Evolutionary conservation across 2,113 vertebrate species (phyloP).

Genomic region (Helogale parvula): DNA sequence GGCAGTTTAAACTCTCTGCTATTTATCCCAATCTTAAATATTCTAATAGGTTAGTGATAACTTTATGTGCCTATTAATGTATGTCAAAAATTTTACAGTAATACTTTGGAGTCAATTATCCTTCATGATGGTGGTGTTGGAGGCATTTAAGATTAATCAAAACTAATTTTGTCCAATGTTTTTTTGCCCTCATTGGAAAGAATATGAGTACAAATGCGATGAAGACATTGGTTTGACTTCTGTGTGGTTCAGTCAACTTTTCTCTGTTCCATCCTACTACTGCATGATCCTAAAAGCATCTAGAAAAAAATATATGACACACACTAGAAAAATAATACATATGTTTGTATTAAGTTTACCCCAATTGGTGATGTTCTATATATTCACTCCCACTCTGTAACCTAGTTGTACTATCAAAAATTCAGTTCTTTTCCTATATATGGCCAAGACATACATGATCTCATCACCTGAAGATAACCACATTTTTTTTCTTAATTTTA

Average conservation of each 20-base stretch:
- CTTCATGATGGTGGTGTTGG: not conserved
- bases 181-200: not conserved
- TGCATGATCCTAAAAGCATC: not conserved
- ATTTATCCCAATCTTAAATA: not conserved
- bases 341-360: not conserved
- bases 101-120: not conserved
- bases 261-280: not conserved
- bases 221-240: not conserved
- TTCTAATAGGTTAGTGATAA: not conserved
- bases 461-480: not conserved
- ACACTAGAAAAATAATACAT: not conserved
- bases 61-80: not conserved
- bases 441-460: not conserved
- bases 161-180: not conserved
- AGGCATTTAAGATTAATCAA: not conserved
- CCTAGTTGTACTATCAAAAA: not conserved
- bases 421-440: not conserved
- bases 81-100: not conserved
- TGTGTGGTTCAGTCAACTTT: not conserved
- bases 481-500: not conserved
- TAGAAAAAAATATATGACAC: not conserved
- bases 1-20: not conserved
- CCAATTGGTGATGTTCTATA: not conserved
- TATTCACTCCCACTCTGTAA: not conserved
- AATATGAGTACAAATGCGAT: not conserved